A percentile compares a stretch with the other conserved stretches of the same genome.
These are phyloP conservation scores for Bufotes viridis DNA, from an alignment of 2,797 vertebrate species.

Conservation along the genomic window DNA sequence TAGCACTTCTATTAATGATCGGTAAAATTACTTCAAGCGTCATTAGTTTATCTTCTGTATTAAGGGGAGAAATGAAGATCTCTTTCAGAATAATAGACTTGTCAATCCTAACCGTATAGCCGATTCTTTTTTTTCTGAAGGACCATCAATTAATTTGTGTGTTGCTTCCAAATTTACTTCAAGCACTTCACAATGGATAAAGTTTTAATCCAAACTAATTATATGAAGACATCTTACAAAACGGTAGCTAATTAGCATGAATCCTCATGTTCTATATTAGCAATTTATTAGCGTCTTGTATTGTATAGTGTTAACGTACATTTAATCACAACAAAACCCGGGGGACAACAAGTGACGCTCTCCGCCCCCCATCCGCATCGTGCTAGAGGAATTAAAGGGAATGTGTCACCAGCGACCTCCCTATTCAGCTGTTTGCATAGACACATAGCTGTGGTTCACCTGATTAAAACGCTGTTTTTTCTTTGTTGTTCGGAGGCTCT, in stretches of 20 bases:
- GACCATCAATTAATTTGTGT: background rate
- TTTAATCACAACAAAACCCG: slow-evolving; percentile 16
- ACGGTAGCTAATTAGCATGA: background rate
- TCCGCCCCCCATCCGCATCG: background rate
- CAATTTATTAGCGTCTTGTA: slow-evolving; percentile 7
- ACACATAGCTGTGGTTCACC: no score
- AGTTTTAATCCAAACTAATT: slow-evolving; percentile 25
- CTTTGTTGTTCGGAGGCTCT: no score
- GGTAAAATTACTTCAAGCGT: background rate
- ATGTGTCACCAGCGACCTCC: no score
- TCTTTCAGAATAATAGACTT: slow-evolving; percentile 1
- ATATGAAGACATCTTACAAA: slow-evolving; percentile 5
- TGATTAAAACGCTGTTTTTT: no score
- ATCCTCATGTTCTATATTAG: slow-evolving; percentile 3
- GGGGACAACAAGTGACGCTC: background rate
- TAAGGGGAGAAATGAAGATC: background rate
- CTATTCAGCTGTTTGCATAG: no score
- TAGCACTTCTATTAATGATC: slow-evolving; percentile 21
- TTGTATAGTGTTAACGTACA: background rate
- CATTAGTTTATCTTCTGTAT: slow-evolving; percentile 28
- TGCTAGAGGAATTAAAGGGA: no score
- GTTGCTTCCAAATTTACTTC: slow-evolving; percentile 4
- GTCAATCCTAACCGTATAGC: background rate
- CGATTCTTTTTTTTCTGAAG: background rate
- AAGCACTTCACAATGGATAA: background rate